Conservation (phyloP, 1,140 invertebrate genomes). For the Solenopsis invicta region DNA sequence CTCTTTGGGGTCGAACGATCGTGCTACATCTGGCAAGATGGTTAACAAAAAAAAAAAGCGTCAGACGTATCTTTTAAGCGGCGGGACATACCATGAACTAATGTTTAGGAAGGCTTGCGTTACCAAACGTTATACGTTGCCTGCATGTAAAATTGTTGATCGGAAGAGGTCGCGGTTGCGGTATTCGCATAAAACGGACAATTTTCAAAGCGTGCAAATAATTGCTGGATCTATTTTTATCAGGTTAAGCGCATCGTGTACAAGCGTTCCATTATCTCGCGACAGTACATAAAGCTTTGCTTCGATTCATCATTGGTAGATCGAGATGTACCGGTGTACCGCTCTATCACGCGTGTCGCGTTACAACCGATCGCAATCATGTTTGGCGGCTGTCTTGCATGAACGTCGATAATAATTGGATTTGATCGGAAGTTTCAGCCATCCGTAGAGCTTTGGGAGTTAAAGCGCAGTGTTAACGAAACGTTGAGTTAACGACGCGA, state of each 20-base stretch:
- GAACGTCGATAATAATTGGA: constrained; percentile 44
- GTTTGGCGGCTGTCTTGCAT: neutral
- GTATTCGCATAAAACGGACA: constrained; percentile 34
- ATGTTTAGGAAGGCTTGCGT: constrained; percentile 53
- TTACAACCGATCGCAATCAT: neutral
- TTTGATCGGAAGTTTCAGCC: constrained; percentile 27
- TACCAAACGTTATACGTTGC: neutral
- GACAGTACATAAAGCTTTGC: neutral
- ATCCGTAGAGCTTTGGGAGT: constrained; percentile 38
- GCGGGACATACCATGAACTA: constrained; percentile 57
- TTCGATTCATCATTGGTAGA: neutral
- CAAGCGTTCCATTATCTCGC: neutral
- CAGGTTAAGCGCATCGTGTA: neutral
- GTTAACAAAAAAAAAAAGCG: constrained; percentile 32
- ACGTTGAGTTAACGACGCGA: constrained; percentile 78
- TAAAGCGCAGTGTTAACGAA: constrained; percentile 71
- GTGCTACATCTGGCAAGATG: constrained; percentile 42
- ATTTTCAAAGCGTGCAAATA: constrained; percentile 56
- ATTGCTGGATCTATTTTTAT: constrained; percentile 48
- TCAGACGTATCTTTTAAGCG: constrained; percentile 2
- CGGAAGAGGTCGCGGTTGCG: neutral
- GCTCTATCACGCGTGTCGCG: neutral
- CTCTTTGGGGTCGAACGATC: constrained; percentile 21
- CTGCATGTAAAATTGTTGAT: constrained; percentile 38
- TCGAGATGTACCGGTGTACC: neutral